Percentiles rank a stretch among this genome's conserved stretches.
phyloP scores from a whole-genome alignment of 2,113 vertebrate species.

The Datnioides undecimradiatus region DNA sequence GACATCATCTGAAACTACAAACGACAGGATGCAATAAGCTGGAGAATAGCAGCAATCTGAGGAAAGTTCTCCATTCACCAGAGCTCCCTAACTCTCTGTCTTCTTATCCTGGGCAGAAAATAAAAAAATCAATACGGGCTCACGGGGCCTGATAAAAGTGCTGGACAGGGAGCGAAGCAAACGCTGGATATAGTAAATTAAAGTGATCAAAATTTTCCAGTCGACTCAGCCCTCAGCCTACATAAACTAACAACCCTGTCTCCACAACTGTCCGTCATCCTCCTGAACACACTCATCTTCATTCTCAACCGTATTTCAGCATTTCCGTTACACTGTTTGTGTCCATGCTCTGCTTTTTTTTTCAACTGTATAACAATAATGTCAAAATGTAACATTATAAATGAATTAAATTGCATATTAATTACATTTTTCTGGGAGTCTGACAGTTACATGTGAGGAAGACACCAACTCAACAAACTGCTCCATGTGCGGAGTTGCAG shows the following conservation, averaged over 20 bases:
- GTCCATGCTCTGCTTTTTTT: neutral
- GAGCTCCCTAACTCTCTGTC: constrained; percentile 98
- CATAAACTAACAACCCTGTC: constrained; percentile 97
- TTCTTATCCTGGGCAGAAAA: constrained; percentile 99
- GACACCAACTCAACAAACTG: neutral
- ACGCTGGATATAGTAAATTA: constrained; percentile 98
- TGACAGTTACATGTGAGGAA: neutral
- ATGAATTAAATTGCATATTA: neutral
- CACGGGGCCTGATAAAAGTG: constrained; percentile 96
- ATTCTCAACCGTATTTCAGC: constrained; percentile 35
- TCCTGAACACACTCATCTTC: constrained; percentile 79
- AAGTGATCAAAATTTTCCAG: constrained; percentile 99
- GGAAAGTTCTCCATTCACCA: constrained; percentile 98
- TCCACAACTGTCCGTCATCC: constrained; percentile 89
- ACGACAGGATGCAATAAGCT: constrained; percentile 99
- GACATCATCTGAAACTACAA: constrained; percentile 98
- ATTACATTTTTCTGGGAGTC: neutral
- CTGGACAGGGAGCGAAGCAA: constrained; percentile 89
- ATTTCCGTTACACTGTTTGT: constrained; percentile 20
- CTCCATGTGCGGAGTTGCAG: neutral
- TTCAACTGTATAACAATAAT: neutral
- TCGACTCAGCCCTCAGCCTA: constrained; percentile 91
- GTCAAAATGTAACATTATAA: neutral
- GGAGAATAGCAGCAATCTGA: constrained; percentile 96
- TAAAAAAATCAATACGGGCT: constrained; percentile 99